Evolutionary conservation across 2,888 invertebrate species (phyloP).

Genomic region (Cosmorhoe ocellata): DNA sequence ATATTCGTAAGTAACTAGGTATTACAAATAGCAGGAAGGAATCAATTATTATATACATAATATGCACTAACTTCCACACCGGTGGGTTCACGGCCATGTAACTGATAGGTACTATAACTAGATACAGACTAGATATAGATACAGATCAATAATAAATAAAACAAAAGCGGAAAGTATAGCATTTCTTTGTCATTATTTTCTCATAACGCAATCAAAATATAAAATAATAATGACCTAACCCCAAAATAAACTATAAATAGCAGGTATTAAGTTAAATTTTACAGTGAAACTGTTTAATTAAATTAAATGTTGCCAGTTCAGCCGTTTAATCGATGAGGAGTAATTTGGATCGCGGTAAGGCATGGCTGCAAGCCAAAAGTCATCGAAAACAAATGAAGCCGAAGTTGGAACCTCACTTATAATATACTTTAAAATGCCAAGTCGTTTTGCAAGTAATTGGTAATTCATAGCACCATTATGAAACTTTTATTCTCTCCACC

Average conservation of each 20-base stretch:
- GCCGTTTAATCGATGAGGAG: too few relatives aligned
- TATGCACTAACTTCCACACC: conserved; percentile 39
- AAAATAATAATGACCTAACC: too few relatives aligned
- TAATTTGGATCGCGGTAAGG: too few relatives aligned
- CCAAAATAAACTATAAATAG: not conserved
- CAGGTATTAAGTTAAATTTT: too few relatives aligned
- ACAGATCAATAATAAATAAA: not conserved
- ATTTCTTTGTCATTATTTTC: too few relatives aligned
- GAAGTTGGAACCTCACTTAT: conserved; percentile 11
- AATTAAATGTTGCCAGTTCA: too few relatives aligned
- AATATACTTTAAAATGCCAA: conserved; percentile 11
- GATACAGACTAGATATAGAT: not conserved
- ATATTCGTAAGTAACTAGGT: too few relatives aligned
- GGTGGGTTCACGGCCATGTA: conserved; percentile 60
- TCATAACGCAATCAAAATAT: too few relatives aligned
- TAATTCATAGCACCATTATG: conserved; percentile 20
- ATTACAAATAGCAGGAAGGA: conserved; percentile 55
- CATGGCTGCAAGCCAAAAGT: not conserved
- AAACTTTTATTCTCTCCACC: conserved; percentile 4
- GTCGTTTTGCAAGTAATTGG: conserved; percentile 18
- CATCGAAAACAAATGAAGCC: conserved; percentile 7
- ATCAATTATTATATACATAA: conserved; percentile 47
- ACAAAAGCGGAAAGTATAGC: not conserved
- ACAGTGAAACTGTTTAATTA: too few relatives aligned
- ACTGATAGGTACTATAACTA: not conserved